These are phyloP conservation scores for Protobothrops flavoviridis DNA, from an alignment of 2,113 vertebrate species.

Conservation along the genomic window DNA sequence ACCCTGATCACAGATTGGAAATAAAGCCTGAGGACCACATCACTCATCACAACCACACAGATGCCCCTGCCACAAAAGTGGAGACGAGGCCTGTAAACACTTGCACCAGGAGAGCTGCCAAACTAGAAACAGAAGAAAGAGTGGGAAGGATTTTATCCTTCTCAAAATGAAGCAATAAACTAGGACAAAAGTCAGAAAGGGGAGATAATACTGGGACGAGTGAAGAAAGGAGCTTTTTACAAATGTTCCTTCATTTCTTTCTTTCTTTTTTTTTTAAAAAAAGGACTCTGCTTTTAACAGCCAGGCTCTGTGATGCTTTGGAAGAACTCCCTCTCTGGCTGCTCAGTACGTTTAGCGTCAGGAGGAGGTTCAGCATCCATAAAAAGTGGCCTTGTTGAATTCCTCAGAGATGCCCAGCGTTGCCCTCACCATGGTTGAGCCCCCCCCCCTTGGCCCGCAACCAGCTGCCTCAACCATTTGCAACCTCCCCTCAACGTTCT, in stretches of 20 bases:
- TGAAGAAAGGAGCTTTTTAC: slow-evolving; percentile 17
- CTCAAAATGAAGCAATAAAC: slow-evolving; percentile 12
- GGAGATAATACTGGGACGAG: slow-evolving; percentile 19
- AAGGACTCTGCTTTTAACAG: background rate
- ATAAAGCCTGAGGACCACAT: slow-evolving; percentile 30
- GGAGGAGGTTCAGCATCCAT: background rate
- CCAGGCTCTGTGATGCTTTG: background rate
- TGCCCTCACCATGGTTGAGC: background rate
- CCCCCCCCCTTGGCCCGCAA: background rate
- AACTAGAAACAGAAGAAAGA: background rate
- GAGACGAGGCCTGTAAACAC: background rate
- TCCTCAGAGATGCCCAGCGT: background rate
- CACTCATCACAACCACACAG: slow-evolving; percentile 28
- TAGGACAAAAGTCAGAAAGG: slow-evolving; percentile 5
- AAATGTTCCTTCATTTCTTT: background rate
- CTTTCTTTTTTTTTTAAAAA: background rate
- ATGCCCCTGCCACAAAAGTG: background rate
- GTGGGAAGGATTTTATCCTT: background rate
- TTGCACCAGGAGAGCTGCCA: slow-evolving; percentile 6
- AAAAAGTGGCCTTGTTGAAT: background rate
- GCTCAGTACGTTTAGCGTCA: background rate
- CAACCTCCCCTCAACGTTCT: background rate
- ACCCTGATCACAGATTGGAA: slow-evolving; percentile 32
- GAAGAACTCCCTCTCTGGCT: background rate
- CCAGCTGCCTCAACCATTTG: background rate